Base-by-base conservation (phyloP, 2,797 vertebrate genomes). In the Heteromormyrus szaboi region DNA sequence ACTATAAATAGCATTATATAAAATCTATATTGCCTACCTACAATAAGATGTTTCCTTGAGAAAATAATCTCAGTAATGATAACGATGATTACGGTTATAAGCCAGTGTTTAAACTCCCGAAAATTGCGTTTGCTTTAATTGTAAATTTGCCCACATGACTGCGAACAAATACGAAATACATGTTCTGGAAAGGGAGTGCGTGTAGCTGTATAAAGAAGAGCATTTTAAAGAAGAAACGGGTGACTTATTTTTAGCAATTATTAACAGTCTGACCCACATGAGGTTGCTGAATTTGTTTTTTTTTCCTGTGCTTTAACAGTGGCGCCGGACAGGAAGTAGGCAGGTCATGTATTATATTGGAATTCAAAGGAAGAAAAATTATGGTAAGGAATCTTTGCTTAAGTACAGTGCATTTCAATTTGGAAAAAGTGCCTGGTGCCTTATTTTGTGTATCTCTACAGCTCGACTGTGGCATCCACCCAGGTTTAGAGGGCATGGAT, bases 331-430 rank as follows among this genome's bases (percentile, higher is more conserved):
- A 99, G 90, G 98, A 99, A 92, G 98, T 99, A 72, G 98, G 98
- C 92, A 96, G 98, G 53, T 98, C 98, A 90, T 99, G 98, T 92
- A 98, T 99, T 93, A 98, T 99, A 92, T 91, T 99, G 91, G 98
- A 99, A 91, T 99, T 98, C 93, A 99, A 99, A 94, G 98, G 98
- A 90, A 96, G 98, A 88, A 99, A 99, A 94, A 99, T 99, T 90
- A 98, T 99, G 98, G 98, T 99, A 95, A 91, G 91, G 68, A 33
- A 0, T 81, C 37, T 4, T 12, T 41, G 1, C 4, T 1, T 1
- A 12, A 14, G 83, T 2, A 19, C 3, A 2, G 53, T 4, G 25
- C 62, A 33, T 68, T 19, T 29, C 3, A 33, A 8, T 87, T 9
- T 50, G 44, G 46, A 37, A 65, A 4, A 22, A n/a, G 50, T 17